Base-by-base conservation (phyloP, 2,888 invertebrate species). In the Carterocephalus palaemon region DNA sequence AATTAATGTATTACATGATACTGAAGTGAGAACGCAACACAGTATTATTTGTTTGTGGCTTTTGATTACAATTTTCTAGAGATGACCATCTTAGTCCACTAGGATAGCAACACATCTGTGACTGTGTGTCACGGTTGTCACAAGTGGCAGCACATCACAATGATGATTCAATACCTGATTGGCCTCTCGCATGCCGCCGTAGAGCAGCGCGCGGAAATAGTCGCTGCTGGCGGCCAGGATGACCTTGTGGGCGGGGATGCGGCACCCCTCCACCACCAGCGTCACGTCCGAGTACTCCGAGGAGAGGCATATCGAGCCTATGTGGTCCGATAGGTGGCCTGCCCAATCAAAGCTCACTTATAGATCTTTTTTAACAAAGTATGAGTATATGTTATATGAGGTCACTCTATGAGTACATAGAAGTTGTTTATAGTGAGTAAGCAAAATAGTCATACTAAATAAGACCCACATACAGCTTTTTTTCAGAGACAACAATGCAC, bases 221-320 rank as follows among this genome's bases (percentile, higher is more conserved):
- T 98, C 95, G 69, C 98, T 97, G 62, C 99, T 90, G 16, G 97
- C 95, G 0, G 99, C 99, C 41, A 99, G 88, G 59, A 99, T 95
- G 3, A 98, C 91, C 77, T 90, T 88, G 61, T 88, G 88, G 2
- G 88, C 88, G 0, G 87, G 88, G 46, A 88, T 88, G 47, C 84
- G 64, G 59, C 83, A 81, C 46, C 93, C 93, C 68, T 96, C 96
- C 34, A 99, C 95, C 22, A 96, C 83, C 42, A 98, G 88, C 0
- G 92, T 92, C 41, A 99, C 92, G 86, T 99, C 99, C 4, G 95
- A 93, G 78, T 96, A 98, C 67, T 96, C 95, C 36, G 93, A 92
- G 45, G 93, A 95, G 57, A 95, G 88, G 70, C 94, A 96, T 33
- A 98, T 88, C 4, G 93, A 91, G 1, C 95, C 94, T 64, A 98